Base-by-base conservation (phyloP, 2,797 vertebrate species). In the Gallinago stenura region DNA sequence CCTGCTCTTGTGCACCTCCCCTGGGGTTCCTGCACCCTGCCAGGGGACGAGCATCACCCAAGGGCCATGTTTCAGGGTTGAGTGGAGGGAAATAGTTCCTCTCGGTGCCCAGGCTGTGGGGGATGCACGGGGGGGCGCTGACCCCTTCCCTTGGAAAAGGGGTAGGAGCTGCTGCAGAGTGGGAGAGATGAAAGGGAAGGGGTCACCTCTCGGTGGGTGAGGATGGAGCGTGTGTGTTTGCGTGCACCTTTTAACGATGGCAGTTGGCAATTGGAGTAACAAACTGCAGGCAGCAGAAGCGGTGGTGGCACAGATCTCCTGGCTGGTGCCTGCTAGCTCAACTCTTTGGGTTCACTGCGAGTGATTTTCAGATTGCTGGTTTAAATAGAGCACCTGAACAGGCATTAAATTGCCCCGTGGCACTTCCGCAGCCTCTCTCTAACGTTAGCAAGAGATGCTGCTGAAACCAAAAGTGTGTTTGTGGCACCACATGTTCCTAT, bases 401-500 rank as follows among this genome's bases (percentile, higher is more conserved):
- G 85, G 15, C 70, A 24, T 26, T 60, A 35, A 72, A 50, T 54
- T 84, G 70, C 87, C 79, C 35, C 3, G 16, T 72, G 78, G 68
- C 24, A 12, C 73, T 56, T 45, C 50, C 9, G 6, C 43, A 70
- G 87, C 71, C 83, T 92, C 83, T 66, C 68, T 37, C 7, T 11
- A 41, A 46, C 1, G 2, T 25, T 60, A 43, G 66, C 0, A 5
- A 87, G 87, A 88, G 73, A 76, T 69, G 33, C 70, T 76, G 82
- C 39, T 37, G 83, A 68, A 78, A 92, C 88, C 92, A 80, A 95
- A 97, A 93, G 70, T 81, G 89, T 83, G 75, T 94, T 62, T 87
- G 89, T 90, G 94, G 68, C 87, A 82, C 92, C 95, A 84, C 98
- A 51, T 97, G 96, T 95, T 92, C 90, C 82, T 75, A 51, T 77